Evolutionary conservation across 1,140 invertebrate genomes (phyloP), one percentile per base, ranked within the genome.

Genomic region (Luehdorfia chinensis): DNA sequence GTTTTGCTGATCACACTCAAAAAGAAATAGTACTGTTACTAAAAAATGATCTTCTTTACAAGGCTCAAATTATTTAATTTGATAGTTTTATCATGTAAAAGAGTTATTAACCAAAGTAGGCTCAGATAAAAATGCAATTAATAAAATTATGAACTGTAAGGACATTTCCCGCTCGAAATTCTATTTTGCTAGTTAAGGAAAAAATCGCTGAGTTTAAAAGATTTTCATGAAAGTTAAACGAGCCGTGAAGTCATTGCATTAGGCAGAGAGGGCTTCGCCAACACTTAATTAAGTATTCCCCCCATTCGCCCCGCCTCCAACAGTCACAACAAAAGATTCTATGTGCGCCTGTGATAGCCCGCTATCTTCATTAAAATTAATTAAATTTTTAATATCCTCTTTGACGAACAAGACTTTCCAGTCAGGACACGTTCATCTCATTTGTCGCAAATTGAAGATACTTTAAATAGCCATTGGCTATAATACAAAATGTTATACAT

Each of bases 211-310:
- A 76, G 66, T 78, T 68, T 66, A 72, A 68, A 70, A 65, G 74
- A 83, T 81, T 84, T 83, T 75, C 81, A 84, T 84, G 75, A 78
- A 81, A 76, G 79, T 79, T 80, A 84, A 84, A 85, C 81, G 81
- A 85, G 75, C 53, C 75, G 67, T 74, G 70, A 75, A 80, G 67
- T 73, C 79, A 79, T 85, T 71, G 77, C 78, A 83, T 84, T 83
- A 85, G 78, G 71, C 59, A 63, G 66, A 76, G 70, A 75, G 77
- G 66, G 72, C 73, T 71, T 64, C 62, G 65, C 70, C 66, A 71
- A 80, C 79, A 81, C 81, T 85, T 84, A 85, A 85, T 85, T 85
- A 85, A 81, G 72, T 69, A 73, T 74, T 71, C 75, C 75, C 73
- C 72, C 68, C 63, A 48, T 65, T 47, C 56, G 54, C 66, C 67